Conservation (phyloP, 2,797 vertebrate genomes). For the Phylloscopus collybita region DNA sequence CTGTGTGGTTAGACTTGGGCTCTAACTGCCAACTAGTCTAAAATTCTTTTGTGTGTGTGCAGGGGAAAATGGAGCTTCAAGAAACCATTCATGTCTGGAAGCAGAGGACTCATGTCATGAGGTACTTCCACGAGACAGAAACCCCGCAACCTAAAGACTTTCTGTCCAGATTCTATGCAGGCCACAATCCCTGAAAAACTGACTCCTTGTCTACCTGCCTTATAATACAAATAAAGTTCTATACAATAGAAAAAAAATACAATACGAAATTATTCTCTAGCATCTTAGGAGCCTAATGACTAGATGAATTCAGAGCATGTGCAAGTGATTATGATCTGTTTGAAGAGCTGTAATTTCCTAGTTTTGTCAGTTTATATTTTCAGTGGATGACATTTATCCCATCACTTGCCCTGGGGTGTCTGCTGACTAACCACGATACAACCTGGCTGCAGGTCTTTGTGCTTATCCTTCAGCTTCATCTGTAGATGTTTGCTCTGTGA, state of each 20-base stretch:
- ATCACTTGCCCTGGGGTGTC: not conserved
- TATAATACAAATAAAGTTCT: conserved; percentile 71
- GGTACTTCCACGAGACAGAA: conserved; percentile 89
- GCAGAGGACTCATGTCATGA: conserved; percentile 94
- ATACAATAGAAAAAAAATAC: not conserved
- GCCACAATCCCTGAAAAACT: conserved; percentile 86
- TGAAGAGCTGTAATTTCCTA: not conserved
- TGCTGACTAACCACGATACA: not conserved
- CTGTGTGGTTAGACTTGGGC: not conserved
- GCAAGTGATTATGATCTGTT: not conserved
- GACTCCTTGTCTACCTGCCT: conserved; percentile 33
- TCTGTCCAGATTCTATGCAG: conserved; percentile 91
- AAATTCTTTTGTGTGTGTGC: not conserved
- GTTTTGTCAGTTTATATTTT: not conserved
- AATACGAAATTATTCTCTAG: not conserved
- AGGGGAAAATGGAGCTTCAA: conserved; percentile 97
- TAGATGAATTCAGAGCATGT: not conserved
- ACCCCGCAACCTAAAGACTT: conserved; percentile 84
- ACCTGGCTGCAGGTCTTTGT: not conserved
- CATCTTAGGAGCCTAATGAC: not conserved
- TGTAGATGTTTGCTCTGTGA: not conserved
- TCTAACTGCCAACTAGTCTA: not conserved
- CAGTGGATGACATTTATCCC: not conserved
- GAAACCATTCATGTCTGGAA: conserved; percentile 95
- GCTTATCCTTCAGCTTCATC: not conserved